phyloP scores from a whole-genome alignment of 2,113 vertebrate genomes.

The Protobothrops mucrosquamatus region DNA sequence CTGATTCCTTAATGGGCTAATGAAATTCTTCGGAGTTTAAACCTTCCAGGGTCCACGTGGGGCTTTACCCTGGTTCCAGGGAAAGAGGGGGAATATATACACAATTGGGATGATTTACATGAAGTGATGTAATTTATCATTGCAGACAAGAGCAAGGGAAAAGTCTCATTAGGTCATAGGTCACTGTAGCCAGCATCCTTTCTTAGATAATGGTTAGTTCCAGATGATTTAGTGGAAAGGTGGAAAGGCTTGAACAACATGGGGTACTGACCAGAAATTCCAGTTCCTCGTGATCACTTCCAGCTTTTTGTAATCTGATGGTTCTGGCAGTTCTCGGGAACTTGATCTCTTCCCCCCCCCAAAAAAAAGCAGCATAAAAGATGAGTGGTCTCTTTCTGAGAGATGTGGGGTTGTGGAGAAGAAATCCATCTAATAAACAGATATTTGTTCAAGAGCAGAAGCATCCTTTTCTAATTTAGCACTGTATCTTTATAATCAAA shows the following conservation, averaged over 20 bases:
- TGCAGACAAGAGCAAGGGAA: neutral
- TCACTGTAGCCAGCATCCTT: conserved; percentile 5
- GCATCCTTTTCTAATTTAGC: neutral
- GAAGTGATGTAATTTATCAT: conserved; percentile 3
- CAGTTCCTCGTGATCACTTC: conserved; percentile 8
- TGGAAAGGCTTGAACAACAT: conserved; percentile 22
- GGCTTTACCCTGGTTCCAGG: neutral
- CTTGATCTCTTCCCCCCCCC: neutral
- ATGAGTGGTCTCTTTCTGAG: neutral
- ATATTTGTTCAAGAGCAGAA: neutral
- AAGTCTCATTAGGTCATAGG: conserved; percentile 1
- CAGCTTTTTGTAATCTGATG: conserved; percentile 1
- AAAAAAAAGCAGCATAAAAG: neutral
- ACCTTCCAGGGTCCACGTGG: too few relatives aligned
- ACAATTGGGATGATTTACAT: conserved; percentile 1
- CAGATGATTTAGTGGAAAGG: conserved; percentile 23
- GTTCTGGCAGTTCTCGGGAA: neutral
- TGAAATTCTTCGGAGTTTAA: neutral
- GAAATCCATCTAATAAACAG: neutral
- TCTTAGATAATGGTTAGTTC: conserved; percentile 8
- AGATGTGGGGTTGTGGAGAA: neutral
- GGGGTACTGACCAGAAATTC: neutral
- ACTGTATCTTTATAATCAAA: neutral
- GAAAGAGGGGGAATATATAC: neutral
- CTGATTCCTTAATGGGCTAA: neutral